These are phyloP conservation scores for Drosophila nebulosa DNA, from an alignment of 1,140 invertebrate genomes.

Conservation along the genomic window DNA sequence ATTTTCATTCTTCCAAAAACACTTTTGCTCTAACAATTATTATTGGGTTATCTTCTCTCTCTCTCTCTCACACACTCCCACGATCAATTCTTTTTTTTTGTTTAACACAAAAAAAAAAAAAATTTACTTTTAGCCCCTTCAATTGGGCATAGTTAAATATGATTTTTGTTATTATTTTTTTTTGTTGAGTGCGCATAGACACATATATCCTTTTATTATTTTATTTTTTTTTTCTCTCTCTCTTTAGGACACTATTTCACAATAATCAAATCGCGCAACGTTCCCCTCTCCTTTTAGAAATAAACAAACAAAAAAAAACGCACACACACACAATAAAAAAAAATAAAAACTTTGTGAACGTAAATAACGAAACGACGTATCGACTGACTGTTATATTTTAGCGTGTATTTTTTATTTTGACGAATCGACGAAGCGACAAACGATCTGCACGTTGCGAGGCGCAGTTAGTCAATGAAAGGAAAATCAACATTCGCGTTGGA, in stretches of 20 bases:
- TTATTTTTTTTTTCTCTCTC: background rate
- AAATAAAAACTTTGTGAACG: background rate
- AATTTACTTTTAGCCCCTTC: conserved; percentile 6
- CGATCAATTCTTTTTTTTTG: background rate
- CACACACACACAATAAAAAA: background rate
- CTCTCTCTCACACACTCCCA: background rate
- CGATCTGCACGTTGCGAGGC: conserved; percentile 72
- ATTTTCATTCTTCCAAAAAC: conserved; percentile 52
- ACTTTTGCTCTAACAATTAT: conserved; percentile 8
- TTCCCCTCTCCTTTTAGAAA: too few species aligned
- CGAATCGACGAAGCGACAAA: conserved; percentile 23
- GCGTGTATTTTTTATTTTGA: background rate
- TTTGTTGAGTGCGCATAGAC: background rate
- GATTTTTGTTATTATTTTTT: background rate
- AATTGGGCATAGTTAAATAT: conserved; percentile 33
- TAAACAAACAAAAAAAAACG: background rate
- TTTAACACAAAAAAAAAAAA: background rate
- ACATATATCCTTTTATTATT: background rate
- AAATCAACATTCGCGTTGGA: conserved; percentile 77
- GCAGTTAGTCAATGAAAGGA: conserved; percentile 78
- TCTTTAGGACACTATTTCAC: background rate
- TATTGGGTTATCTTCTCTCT: background rate
- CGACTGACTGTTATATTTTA: background rate
- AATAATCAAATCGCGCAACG: conserved; percentile 14
- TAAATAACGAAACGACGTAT: conserved; percentile 19